Conservation (phyloP, 2,797 vertebrate species). For the Parotocinclus haroldoi region DNA sequence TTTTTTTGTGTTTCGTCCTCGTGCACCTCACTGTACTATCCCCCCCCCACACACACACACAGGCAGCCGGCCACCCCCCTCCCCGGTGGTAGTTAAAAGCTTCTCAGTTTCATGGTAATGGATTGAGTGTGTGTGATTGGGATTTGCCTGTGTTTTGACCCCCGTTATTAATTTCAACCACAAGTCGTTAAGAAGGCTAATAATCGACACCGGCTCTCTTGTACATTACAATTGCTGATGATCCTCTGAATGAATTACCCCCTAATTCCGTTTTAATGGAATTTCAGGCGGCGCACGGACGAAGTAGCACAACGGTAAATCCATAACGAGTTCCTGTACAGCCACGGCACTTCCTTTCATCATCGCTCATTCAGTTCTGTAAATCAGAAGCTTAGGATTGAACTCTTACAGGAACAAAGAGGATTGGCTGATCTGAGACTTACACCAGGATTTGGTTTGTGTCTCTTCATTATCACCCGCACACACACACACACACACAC, state of each 20-base stretch:
- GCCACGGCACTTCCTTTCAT: neutral
- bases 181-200: neutral
- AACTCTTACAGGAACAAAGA: constrained; percentile 32
- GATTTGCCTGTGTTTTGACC: too few relatives aligned
- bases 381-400: constrained; percentile 36
- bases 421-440: constrained; percentile 20
- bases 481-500: neutral
- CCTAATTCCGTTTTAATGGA: constrained; percentile 24
- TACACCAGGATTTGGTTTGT: neutral
- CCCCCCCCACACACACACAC: too few relatives aligned
- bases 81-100: too few relatives aligned
- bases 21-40: too few relatives aligned
- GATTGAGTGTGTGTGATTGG: too few relatives aligned
- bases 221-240: too few relatives aligned
- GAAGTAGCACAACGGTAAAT: constrained; percentile 11
- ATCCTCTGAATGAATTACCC: neutral
- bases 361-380: constrained; percentile 34
- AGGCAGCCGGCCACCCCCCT: too few relatives aligned
- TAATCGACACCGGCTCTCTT: too few relatives aligned
- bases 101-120: too few relatives aligned
- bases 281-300: constrained; percentile 3
- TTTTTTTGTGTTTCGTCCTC: too few relatives aligned
- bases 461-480: neutral
- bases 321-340: constrained; percentile 10
- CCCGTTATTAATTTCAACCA: neutral